Conservation (phyloP, 2,797 vertebrate species). For the Alfaro cultratus region DNA sequence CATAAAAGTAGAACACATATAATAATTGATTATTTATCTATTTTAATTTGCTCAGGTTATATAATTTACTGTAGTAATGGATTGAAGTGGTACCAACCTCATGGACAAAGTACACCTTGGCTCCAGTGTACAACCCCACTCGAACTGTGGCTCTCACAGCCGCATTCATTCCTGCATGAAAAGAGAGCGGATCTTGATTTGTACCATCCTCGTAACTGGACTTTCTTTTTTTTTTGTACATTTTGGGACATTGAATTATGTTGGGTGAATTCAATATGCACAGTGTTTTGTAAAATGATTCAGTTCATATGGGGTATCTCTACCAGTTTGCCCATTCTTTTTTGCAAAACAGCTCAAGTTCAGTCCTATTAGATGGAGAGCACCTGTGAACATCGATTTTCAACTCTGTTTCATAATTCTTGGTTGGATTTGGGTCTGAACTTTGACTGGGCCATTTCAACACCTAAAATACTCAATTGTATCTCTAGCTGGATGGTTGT, state of each 20-base stretch:
- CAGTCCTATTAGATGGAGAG: not conserved
- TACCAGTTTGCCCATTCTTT: not conserved
- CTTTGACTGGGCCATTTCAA: not conserved
- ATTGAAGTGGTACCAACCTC: constrained; percentile 80
- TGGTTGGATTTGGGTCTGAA: not conserved
- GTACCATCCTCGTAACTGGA: not conserved
- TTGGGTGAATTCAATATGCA: not conserved
- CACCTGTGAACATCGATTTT: not conserved
- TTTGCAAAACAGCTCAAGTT: not conserved
- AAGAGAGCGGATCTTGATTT: constrained; percentile 6
- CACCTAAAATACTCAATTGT: not conserved
- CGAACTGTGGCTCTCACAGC: constrained; percentile 91
- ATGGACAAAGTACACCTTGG: constrained; percentile 90
- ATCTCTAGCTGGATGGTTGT: not conserved
- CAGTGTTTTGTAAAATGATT: not conserved
- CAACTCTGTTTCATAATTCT: not conserved
- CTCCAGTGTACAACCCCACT: constrained; percentile 91
- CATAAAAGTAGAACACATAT: not conserved
- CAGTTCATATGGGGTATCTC: not conserved
- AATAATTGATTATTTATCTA: not conserved
- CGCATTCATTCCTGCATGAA: constrained; percentile 89
- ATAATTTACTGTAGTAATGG: not conserved
- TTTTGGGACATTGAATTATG: not conserved
- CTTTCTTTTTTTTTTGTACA: not conserved
- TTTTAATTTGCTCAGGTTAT: not conserved